Conservation (phyloP, 1,140 invertebrate species). For the Psilanteris sp. region DNA sequence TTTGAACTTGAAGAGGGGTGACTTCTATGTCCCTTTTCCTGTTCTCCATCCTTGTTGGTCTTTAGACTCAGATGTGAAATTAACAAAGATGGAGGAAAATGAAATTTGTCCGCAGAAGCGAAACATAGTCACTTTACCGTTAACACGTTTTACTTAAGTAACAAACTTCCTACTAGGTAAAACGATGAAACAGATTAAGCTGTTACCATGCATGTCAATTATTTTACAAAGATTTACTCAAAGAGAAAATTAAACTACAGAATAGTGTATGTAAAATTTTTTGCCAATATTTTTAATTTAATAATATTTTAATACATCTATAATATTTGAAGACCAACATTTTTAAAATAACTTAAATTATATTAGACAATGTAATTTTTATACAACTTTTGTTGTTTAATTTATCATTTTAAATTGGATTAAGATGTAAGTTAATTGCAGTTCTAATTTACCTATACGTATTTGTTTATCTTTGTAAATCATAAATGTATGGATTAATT, state of each 20-base stretch:
- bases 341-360: too few relatives aligned
- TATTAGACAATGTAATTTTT: too few relatives aligned
- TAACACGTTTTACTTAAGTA: slow-evolving; percentile 49
- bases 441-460: too few relatives aligned
- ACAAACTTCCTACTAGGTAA: slow-evolving; percentile 45
- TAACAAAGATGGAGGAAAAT: slow-evolving; percentile 25
- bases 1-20: slow-evolving; percentile 11
- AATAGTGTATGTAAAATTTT: too few relatives aligned
- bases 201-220: slow-evolving; percentile 27
- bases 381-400: too few relatives aligned
- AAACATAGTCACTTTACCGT: slow-evolving; percentile 36
- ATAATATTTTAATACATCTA: too few relatives aligned
- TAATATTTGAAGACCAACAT: too few relatives aligned
- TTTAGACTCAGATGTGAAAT: not conserved
- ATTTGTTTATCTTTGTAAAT: too few relatives aligned
- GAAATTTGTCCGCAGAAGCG: slow-evolving; percentile 29
- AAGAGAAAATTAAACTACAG: slow-evolving; percentile 16
- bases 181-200: slow-evolving; percentile 43
- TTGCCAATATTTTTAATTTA: too few relatives aligned
- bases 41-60: not conserved
- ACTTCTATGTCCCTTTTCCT: slow-evolving; percentile 1
- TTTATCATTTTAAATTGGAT: too few relatives aligned
- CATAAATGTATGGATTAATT: too few relatives aligned
- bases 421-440: too few relatives aligned
- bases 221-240: slow-evolving; percentile 10